phyloP scores from a whole-genome alignment of 2,888 invertebrate genomes.

The Congeria kusceri region DNA sequence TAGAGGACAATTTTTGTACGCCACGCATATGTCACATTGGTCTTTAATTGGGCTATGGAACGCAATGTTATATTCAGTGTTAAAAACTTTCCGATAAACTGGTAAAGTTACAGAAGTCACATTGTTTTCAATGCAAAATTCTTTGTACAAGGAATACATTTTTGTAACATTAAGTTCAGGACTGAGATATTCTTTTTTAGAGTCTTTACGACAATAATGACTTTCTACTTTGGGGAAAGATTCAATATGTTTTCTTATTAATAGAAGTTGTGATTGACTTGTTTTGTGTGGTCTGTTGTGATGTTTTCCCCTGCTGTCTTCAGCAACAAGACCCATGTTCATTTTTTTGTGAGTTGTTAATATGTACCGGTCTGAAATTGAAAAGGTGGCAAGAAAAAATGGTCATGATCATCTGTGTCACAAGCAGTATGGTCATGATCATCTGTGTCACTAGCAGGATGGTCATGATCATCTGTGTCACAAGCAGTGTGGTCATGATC shows the following conservation, averaged over 20 bases:
- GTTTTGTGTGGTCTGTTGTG: constrained; percentile 18
- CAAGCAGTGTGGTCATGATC: too few relatives aligned
- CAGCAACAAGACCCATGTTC: not conserved
- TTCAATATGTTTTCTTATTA: constrained; percentile 25
- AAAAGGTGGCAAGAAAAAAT: constrained; percentile 30
- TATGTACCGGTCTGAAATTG: constrained; percentile 15
- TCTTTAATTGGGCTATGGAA: constrained; percentile 36
- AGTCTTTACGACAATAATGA: constrained; percentile 46
- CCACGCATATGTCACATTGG: constrained; percentile 22
- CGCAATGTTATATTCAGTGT: constrained; percentile 21
- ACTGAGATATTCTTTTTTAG: constrained; percentile 16
- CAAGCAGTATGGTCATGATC: too few relatives aligned
- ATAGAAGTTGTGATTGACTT: not conserved
- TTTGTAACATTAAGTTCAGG: constrained; percentile 16
- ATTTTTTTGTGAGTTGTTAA: constrained; percentile 5
- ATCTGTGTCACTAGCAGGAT: too few relatives aligned
- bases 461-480: too few relatives aligned
- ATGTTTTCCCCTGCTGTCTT: constrained; percentile 16
- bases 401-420: too few relatives aligned
- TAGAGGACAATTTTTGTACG: constrained; percentile 4
- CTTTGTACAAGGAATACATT: constrained; percentile 24
- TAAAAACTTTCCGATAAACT: constrained; percentile 31
- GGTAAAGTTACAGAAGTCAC: not conserved
- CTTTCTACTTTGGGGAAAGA: constrained; percentile 41
- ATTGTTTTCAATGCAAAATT: not conserved